These are phyloP conservation scores for Bradynema listronoti DNA, from an alignment of 1,140 invertebrate species.

Conservation along the genomic window DNA sequence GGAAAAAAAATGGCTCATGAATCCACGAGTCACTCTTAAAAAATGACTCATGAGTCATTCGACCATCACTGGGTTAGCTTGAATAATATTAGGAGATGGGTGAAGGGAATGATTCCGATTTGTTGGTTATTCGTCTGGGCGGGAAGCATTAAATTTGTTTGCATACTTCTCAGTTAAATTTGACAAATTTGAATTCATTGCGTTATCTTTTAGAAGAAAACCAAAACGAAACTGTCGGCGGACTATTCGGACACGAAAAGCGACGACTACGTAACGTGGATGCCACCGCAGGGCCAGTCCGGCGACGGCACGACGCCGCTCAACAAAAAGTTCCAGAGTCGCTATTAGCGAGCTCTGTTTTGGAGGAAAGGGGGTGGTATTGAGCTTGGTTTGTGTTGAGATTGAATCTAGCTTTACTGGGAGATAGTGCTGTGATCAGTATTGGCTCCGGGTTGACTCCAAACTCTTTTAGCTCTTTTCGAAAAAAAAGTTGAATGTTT, in stretches of 20 bases:
- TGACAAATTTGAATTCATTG: background rate
- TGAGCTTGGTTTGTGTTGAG: no score
- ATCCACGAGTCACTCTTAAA: no score
- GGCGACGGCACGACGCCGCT: conserved; percentile 24
- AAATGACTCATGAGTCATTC: no score
- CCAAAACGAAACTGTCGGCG: background rate
- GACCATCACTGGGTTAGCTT: conserved; percentile 3
- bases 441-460: no score
- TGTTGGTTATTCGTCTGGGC: background rate
- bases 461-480: no score
- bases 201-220: background rate
- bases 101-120: background rate
- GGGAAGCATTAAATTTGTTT: background rate
- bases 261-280: conserved; percentile 30
- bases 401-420: no score
- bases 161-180: background rate
- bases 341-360: conserved; percentile 7
- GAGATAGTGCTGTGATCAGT: no score
- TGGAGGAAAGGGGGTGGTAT: no score
- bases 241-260: conserved; percentile 12
- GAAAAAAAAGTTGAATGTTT: no score
- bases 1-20: no score
- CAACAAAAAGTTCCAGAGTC: conserved; percentile 23
- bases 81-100: background rate
- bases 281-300: conserved; percentile 26